Evolutionary conservation across 2,797 vertebrate genomes (phyloP).

Genomic region (Pelodytes ibericus): DNA sequence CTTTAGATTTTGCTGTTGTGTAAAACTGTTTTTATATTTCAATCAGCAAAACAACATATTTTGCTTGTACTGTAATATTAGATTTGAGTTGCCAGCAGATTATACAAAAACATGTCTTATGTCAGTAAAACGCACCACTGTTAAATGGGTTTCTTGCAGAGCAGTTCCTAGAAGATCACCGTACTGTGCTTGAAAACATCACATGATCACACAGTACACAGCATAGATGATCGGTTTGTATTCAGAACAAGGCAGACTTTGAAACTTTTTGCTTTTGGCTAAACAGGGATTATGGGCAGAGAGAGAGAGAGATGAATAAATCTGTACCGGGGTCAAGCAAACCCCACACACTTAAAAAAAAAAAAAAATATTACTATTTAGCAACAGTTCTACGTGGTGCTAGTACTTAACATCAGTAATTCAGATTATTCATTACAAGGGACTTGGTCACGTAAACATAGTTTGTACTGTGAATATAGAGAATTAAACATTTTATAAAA

Average conservation of each 20-base stretch:
- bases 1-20: background rate
- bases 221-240: constrained; percentile 13
- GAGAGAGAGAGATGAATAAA: constrained; percentile 13
- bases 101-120: background rate
- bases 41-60: background rate
- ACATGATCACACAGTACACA: constrained; percentile 45
- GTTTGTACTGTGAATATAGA: no score
- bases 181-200: constrained; percentile 47
- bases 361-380: background rate
- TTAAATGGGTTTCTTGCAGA: constrained; percentile 19
- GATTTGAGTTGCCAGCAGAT: constrained; percentile 7
- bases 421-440: background rate
- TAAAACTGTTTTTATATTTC: background rate
- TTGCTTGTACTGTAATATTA: background rate
- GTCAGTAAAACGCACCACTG: constrained; percentile 12
- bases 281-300: constrained; percentile 23
- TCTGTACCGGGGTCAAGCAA: constrained; percentile 16
- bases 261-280: constrained; percentile 38
- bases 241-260: constrained; percentile 51
- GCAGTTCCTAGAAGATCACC: constrained; percentile 52
- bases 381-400: background rate
- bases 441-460: no score
- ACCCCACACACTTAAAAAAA: background rate
- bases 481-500: no score
- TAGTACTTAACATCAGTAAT: background rate